phyloP scores from a whole-genome alignment of 30 jellyfish, hydroid and myxozoan species.

The Hydractinia echinata region DNA sequence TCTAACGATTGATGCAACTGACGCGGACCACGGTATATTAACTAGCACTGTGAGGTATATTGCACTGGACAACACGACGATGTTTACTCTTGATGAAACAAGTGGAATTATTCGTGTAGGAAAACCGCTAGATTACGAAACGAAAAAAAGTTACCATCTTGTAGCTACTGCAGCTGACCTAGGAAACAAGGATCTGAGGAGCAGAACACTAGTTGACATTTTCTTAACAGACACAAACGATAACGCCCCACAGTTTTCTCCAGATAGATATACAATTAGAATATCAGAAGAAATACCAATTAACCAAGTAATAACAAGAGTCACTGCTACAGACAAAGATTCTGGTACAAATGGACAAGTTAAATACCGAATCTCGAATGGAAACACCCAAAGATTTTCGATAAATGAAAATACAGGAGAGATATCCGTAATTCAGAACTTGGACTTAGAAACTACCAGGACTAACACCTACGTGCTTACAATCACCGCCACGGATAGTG shows the following conservation, averaged over 20 bases:
- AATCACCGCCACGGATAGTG: constrained; percentile 37
- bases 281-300: constrained; percentile 78
- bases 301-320: constrained; percentile 34
- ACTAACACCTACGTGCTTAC: constrained; percentile 43
- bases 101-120: constrained; percentile 59
- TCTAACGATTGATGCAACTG: constrained; percentile 60
- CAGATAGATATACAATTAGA: constrained; percentile 34
- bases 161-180: constrained; percentile 72
- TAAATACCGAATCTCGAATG: constrained; percentile 36
- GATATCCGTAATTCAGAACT: constrained; percentile 34
- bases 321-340: constrained; percentile 71
- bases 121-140: constrained; percentile 50
- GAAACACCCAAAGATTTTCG: constrained; percentile 19
- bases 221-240: constrained; percentile 61
- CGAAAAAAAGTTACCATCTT: constrained; percentile 42
- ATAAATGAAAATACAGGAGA: constrained; percentile 54
- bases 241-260: constrained; percentile 62
- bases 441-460: constrained; percentile 44
- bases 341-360: constrained; percentile 52
- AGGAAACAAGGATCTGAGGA: constrained; percentile 62
- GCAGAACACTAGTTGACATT: constrained; percentile 64
- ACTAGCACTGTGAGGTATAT: constrained; percentile 33
- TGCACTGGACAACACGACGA: constrained; percentile 62
- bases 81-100: constrained; percentile 43
- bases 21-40: constrained; percentile 46